These are phyloP conservation scores for Megalonaias nervosa DNA, from an alignment of 1,140 invertebrate genomes.

Conservation along the genomic window DNA sequence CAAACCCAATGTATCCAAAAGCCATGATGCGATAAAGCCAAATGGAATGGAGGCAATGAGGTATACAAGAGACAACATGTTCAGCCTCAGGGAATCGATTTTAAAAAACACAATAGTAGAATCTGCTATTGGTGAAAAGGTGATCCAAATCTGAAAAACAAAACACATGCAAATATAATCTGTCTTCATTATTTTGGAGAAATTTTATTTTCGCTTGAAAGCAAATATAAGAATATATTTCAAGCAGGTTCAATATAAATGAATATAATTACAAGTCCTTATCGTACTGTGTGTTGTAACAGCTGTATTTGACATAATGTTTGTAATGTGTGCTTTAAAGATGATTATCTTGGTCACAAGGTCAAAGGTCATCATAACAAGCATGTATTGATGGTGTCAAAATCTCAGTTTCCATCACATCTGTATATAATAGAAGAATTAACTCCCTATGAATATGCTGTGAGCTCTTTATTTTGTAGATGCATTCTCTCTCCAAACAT, in stretches of 20 bases:
- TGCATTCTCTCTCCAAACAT: too few species aligned
- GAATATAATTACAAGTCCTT: background rate
- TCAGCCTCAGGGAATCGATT: constrained; percentile 64
- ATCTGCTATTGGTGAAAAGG: constrained; percentile 73
- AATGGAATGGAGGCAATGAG: constrained; percentile 71
- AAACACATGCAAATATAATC: constrained; percentile 5
- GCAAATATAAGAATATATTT: background rate
- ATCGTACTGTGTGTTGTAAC: background rate
- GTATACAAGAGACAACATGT: constrained; percentile 72
- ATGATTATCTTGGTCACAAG: background rate
- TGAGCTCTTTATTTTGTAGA: too few species aligned
- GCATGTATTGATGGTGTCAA: too few species aligned
- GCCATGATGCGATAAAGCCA: constrained; percentile 72
- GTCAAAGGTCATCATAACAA: too few species aligned
- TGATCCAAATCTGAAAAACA: constrained; percentile 72
- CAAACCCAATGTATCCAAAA: constrained; percentile 71
- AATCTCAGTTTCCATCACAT: too few species aligned
- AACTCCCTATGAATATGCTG: too few species aligned
- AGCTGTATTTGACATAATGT: background rate
- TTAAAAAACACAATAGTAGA: constrained; percentile 68
- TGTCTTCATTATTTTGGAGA: background rate
- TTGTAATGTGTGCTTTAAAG: background rate
- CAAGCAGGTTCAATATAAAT: background rate
- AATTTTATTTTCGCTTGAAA: background rate
- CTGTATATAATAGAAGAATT: too few species aligned